Evolutionary conservation across 2,888 invertebrate genomes (phyloP).

Genomic region (Pachymerium ferrugineum): DNA sequence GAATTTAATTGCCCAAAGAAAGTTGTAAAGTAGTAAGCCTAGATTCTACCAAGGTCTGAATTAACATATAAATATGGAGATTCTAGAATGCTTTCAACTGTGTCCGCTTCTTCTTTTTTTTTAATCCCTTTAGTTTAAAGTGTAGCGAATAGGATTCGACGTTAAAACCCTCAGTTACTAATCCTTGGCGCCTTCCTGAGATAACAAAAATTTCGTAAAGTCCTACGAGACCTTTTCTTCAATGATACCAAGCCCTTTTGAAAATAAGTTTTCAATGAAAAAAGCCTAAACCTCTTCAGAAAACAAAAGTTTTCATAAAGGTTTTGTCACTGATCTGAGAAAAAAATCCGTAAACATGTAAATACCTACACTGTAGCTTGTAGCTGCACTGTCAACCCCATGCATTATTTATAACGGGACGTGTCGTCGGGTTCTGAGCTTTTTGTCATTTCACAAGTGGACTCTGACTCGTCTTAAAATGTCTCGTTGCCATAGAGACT

Average conservation of each 20-base stretch:
- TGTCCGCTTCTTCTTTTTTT: too few species aligned
- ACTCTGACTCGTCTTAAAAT: not conserved
- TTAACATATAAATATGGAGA: not conserved
- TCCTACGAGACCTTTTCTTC: too few species aligned
- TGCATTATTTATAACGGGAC: slow-evolving; percentile 9
- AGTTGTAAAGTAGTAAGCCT: too few species aligned
- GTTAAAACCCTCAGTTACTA: too few species aligned
- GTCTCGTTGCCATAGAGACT: not conserved
- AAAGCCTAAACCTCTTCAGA: too few species aligned
- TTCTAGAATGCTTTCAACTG: too few species aligned
- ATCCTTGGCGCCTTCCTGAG: too few species aligned
- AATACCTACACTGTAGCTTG: not conserved
- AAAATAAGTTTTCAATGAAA: too few species aligned
- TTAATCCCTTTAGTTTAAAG: too few species aligned
- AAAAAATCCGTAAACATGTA: not conserved
- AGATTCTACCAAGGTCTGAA: not conserved
- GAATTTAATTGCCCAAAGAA: not conserved
- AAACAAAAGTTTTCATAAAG: not conserved
- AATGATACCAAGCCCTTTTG: too few species aligned
- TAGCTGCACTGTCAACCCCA: not conserved
- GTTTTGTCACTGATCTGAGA: not conserved
- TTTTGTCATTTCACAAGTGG: slow-evolving; percentile 10
- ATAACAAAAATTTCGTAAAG: too few species aligned
- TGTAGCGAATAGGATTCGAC: too few species aligned
- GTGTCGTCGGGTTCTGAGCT: slow-evolving; percentile 1